Evolutionary conservation across 64 coral and sea anemone genomes (phyloP), one percentile per base, ranked within the genome.

Genomic region (Pachyseris speciosa): DNA sequence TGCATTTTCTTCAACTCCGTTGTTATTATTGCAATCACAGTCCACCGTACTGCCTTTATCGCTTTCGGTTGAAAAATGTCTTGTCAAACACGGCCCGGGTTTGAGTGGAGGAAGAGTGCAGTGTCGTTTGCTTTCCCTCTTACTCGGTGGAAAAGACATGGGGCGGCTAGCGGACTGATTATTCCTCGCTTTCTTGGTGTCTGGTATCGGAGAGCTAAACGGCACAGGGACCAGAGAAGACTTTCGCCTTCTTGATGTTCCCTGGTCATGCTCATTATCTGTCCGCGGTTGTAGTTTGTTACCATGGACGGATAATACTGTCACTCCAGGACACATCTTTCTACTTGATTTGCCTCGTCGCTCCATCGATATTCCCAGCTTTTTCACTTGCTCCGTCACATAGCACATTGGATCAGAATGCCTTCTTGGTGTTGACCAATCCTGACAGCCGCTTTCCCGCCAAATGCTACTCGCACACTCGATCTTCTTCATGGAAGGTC

Each of bases 341-440:
- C 27, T 61, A 3, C 9, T 60, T 34, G 52, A 25, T 37, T 57
- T 81, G 9, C 16, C 77, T 26, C 17, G 33, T 11, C 34, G 33
- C 22, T 55, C 77, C 55, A 22, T 33, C 22, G 77, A 53, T 28
- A 58, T 8, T 36, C 17, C 75, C 9, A 30, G 17, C 31, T 40
- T 57, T 40, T 34, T 10, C 31, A 40, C 30, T 10, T 63, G 33
- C 12, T 81, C 52, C 7, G 51, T 81, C n/a, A 26, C 22, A 26
- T 59, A 81, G 33, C 53, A 55, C 53, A 81, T 81, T 9, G 77
- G 77, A 55, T 81, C 77, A 22, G 77, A 81, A 61, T 81, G 77
- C 32, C 77, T 57, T 40, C 77, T 57, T 26, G 52, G 77, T 34
- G 29, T 37, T 9, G 20, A 19, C 11, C 60, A 37, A 63, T 63